A percentile compares a stretch with the other conserved stretches of the same genome.
phyloP scores from a whole-genome alignment of 2,888 invertebrate species.

The Ornithoptera priamus region DNA sequence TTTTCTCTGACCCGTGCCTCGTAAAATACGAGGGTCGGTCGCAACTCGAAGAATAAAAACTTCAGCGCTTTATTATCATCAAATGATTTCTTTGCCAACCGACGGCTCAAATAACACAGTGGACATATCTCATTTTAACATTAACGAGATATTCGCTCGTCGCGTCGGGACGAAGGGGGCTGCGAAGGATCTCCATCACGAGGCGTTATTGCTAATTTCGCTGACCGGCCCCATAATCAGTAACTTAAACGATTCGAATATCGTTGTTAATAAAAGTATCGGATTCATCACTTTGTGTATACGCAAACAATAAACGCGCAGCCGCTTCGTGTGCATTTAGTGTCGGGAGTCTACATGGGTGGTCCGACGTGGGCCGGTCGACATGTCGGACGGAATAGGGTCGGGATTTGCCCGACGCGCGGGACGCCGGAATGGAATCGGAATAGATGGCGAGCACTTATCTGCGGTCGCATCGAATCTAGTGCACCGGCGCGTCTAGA shows the following conservation, averaged over 20 bases:
- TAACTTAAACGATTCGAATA: slow-evolving; percentile 55
- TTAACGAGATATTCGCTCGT: slow-evolving; percentile 26
- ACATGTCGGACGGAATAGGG: slow-evolving; percentile 63
- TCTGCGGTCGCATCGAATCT: slow-evolving; percentile 70
- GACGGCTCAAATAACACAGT: slow-evolving; percentile 43
- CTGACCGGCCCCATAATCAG: slow-evolving; percentile 55
- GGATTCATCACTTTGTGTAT: slow-evolving; percentile 47
- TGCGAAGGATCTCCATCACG: background rate
- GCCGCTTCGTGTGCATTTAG: slow-evolving; percentile 63
- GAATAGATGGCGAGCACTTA: slow-evolving; percentile 73
- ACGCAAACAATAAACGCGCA: slow-evolving; percentile 64
- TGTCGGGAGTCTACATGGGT: slow-evolving; percentile 65
- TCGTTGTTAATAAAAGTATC: slow-evolving; percentile 54
- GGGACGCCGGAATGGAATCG: slow-evolving; percentile 67
- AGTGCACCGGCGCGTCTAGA: slow-evolving; percentile 67
- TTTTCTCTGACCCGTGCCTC: slow-evolving; percentile 55
- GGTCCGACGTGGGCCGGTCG: slow-evolving; percentile 43
- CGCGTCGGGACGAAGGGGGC: background rate
- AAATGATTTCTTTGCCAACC: slow-evolving; percentile 42
- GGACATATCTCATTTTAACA: slow-evolving; percentile 51
- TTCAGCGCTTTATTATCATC: slow-evolving; percentile 45
- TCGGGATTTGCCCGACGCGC: slow-evolving; percentile 73
- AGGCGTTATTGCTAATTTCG: slow-evolving; percentile 46
- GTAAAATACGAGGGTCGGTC: slow-evolving; percentile 68
- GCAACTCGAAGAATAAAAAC: slow-evolving; percentile 56